phyloP scores from a whole-genome alignment of 2,888 invertebrate genomes.

The Perdita meconis region DNA sequence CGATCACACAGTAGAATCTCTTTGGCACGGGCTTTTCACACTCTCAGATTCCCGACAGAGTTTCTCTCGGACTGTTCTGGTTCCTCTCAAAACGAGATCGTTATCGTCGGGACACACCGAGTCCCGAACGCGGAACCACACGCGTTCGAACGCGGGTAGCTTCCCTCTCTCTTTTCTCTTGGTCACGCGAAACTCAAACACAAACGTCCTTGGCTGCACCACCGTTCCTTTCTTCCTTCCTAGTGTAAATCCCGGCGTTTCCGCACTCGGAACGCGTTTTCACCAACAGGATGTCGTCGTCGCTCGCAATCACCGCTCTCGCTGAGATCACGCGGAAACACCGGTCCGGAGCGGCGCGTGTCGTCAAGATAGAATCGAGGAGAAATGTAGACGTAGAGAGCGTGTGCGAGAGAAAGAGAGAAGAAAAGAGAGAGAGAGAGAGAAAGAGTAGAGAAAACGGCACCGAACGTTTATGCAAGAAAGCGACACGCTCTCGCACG shows the following conservation, averaged over 20 bases:
- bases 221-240: constrained; percentile 32
- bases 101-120: constrained; percentile 24
- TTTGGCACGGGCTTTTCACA: constrained; percentile 8
- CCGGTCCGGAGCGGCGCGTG: not conserved
- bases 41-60: not conserved
- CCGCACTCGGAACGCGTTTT: constrained; percentile 34
- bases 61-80: not conserved
- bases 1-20: not conserved
- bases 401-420: not conserved
- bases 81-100: constrained; percentile 1
- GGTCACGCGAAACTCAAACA: constrained; percentile 62
- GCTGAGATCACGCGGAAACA: not conserved
- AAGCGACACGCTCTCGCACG: constrained; percentile 76
- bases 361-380: not conserved
- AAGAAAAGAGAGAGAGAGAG: constrained; percentile 16
- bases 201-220: constrained; percentile 60
- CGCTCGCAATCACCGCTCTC: too few relatives aligned
- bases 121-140: constrained; percentile 46
- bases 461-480: constrained; percentile 52
- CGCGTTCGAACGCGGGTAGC: constrained; percentile 24
- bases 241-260: constrained; percentile 22
- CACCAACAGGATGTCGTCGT: too few relatives aligned
- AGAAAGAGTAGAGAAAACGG: constrained; percentile 46
- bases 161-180: constrained; percentile 34
- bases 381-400: constrained; percentile 9